Evolutionary conservation across 2,113 vertebrate species (phyloP), one percentile per base, ranked within the genome.

Genomic region (Aramus guarauna): DNA sequence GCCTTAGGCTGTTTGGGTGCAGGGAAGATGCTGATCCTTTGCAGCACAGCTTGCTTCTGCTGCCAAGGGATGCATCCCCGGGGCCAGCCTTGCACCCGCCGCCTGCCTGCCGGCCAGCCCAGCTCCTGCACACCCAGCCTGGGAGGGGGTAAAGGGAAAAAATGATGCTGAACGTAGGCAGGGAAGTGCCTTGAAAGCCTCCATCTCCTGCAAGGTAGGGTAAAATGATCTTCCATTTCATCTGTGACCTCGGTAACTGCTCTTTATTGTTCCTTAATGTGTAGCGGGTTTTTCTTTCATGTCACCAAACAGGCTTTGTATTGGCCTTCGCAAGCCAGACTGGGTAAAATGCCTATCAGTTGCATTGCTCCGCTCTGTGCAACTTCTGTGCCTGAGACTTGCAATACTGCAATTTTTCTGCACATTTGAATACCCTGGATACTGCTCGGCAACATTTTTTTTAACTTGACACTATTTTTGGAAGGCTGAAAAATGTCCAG

Each of bases 21-120:
- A 29, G 80, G 36, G 47, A 50, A 50, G 80, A 29, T 62, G 39
- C 45, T 39, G 52, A 34, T 39, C 36, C 59, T 47, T 55, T 34
- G n/a, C 37, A 58, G 29, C 21, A 53, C 26, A 52, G 7, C 29
- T 63, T 78, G 41, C 43, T 52, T 74, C 27, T 59, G 23, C 43
- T 85, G 37, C 47, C 53, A 30, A 47, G 45, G 22, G 39, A 22
- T 0, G 0, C 1, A 2, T 45, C 36, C 34, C 30, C 1, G 1
- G 11, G 16, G 15, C 29, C 3, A 1, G 5, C 8, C 15, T 27
- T 1, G 1, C 36, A 41, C 23, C 45, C 3, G 0, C 26, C 1
- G 2, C 48, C 27, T 2, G 2, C 27, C 60, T 20, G 11, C 29
- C 3, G 1, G 32, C 32, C 36, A 60, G 23, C 9, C 22, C 73